Conservation (phyloP, 2,113 vertebrate genomes). For the Syngnathus typhle region DNA sequence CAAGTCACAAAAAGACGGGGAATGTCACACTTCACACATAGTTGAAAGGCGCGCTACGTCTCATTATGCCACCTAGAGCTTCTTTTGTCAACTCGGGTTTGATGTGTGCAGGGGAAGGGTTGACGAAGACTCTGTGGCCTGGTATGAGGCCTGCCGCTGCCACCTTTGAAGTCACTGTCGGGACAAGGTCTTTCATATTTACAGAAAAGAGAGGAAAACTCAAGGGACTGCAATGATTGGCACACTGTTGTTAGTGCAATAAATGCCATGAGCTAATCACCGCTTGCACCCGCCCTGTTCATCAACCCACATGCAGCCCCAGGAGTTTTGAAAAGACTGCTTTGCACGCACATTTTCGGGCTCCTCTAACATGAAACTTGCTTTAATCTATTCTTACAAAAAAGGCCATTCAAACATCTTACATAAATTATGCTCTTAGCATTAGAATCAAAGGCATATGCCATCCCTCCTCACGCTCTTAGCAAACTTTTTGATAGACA, state of each 20-base stretch:
- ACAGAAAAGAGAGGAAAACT: constrained; percentile 56
- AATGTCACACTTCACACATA: constrained; percentile 58
- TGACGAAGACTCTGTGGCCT: constrained; percentile 49
- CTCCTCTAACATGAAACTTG: constrained; percentile 60
- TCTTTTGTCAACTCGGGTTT: constrained; percentile 65
- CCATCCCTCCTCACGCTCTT: constrained; percentile 55
- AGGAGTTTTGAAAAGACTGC: constrained; percentile 59
- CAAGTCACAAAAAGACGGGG: constrained; percentile 46
- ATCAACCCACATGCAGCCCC: constrained; percentile 57
- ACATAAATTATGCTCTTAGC: constrained; percentile 79
- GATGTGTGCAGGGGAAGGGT: constrained; percentile 60
- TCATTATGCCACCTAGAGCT: constrained; percentile 71
- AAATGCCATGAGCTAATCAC: constrained; percentile 57
- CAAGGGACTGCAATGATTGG: constrained; percentile 59
- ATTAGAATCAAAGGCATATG: constrained; percentile 72
- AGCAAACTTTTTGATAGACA: constrained; percentile 67
- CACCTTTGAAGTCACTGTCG: constrained; percentile 65
- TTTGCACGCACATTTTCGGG: constrained; percentile 58
- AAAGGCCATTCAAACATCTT: constrained; percentile 74
- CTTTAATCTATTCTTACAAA: constrained; percentile 74
- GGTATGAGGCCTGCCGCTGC: constrained; percentile 58
- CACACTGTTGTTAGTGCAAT: constrained; percentile 57
- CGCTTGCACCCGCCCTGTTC: constrained; percentile 48
- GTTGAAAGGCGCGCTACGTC: constrained; percentile 57
- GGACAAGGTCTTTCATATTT: constrained; percentile 71